phyloP scores from a whole-genome alignment of 2,113 vertebrate species.

The Shinisaurus crocodilurus region DNA sequence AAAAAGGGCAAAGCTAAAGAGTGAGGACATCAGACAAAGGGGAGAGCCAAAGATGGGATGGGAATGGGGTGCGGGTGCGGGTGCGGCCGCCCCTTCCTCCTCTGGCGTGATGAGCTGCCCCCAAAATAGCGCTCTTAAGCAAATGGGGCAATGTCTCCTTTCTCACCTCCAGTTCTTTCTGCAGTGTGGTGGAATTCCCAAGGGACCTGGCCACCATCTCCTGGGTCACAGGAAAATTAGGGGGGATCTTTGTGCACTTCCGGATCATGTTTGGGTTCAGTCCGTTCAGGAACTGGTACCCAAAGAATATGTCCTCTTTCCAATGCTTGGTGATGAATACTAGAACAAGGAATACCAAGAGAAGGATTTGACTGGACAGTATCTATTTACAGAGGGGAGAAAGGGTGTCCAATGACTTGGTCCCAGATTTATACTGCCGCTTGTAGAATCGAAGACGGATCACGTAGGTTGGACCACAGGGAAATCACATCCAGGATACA shows the following conservation, averaged over 20 bases:
- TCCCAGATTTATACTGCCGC: neutral
- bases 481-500: too few relatives aligned
- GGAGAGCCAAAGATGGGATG: neutral
- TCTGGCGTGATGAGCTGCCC: neutral
- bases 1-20: too few relatives aligned
- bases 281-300: conserved; percentile 83
- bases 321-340: conserved; percentile 75
- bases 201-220: conserved; percentile 75
- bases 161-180: conserved; percentile 79
- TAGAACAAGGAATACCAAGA: conserved; percentile 34
- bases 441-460: neutral
- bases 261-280: conserved; percentile 84
- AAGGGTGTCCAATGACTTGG: neutral
- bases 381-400: too few relatives aligned
- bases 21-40: too few relatives aligned
- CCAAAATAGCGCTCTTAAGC: conserved; percentile 66
- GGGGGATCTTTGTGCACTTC: conserved; percentile 73
- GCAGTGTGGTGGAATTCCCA: conserved; percentile 67
- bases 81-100: neutral
- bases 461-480: neutral
- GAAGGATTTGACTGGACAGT: neutral
- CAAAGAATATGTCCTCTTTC: conserved; percentile 81
- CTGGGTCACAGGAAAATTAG: conserved; percentile 80
- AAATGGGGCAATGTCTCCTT: too few relatives aligned
- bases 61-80: fast-evolving